phyloP scores from a whole-genome alignment of 2,888 invertebrate species.

The Petrolisthes manimaculis region DNA sequence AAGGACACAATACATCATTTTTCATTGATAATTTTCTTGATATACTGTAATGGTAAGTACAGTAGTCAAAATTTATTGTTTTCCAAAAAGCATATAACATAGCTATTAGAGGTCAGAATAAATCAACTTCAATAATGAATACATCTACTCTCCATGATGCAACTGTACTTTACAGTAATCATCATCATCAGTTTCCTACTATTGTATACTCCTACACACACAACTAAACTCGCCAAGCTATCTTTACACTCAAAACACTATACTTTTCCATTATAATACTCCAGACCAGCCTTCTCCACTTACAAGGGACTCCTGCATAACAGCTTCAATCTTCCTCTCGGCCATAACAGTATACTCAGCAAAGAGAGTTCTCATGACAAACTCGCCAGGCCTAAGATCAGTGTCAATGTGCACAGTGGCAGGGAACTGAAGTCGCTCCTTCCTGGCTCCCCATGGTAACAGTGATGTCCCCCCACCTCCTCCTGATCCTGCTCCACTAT shows the following conservation, averaged over 20 bases:
- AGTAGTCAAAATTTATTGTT: too few relatives aligned
- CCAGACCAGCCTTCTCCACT: conserved; percentile 65
- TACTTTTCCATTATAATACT: background rate
- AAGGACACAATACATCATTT: background rate
- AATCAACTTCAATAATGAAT: too few relatives aligned
- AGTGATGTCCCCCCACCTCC: conserved; percentile 65
- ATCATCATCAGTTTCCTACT: too few relatives aligned
- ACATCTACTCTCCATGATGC: too few relatives aligned
- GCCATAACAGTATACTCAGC: conserved; percentile 94
- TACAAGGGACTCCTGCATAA: conserved; percentile 91
- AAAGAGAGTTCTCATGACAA: conserved; percentile 94
- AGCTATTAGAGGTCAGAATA: too few relatives aligned
- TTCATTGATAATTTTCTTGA: too few relatives aligned
- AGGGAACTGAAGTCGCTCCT: conserved; percentile 75
- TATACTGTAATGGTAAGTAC: too few relatives aligned
- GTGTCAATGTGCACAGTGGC: conserved; percentile 70
- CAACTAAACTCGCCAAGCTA: too few relatives aligned
- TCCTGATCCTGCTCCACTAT: conserved; percentile 26
- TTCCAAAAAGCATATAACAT: too few relatives aligned
- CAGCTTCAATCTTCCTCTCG: conserved; percentile 94
- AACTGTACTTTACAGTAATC: too few relatives aligned
- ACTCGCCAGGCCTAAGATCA: conserved; percentile 85
- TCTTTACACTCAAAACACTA: background rate
- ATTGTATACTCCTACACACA: too few relatives aligned
- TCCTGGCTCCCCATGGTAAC: conserved; percentile 87